phyloP scores from a whole-genome alignment of 2,113 vertebrate genomes.

The Gymnocephalus cernua region DNA sequence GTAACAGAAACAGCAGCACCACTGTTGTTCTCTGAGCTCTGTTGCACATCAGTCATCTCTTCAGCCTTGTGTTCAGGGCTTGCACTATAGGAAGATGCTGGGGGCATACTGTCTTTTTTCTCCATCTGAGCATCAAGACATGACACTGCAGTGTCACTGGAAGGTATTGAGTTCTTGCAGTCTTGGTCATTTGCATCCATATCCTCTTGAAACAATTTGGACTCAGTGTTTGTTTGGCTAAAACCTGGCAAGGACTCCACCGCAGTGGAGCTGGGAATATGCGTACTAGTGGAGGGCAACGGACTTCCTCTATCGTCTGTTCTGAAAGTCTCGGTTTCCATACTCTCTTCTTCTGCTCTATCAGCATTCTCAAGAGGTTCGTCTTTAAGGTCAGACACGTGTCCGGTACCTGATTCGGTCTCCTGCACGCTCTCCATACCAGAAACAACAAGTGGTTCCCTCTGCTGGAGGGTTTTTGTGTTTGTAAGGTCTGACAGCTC shows the following conservation, averaged over 20 bases:
- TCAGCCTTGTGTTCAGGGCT: conserved; percentile 69
- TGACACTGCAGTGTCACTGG: conserved; percentile 70
- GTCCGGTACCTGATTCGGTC: conserved; percentile 5
- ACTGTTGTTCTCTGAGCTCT: conserved; percentile 41
- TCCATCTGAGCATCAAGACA: conserved; percentile 69
- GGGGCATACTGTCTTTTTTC: conserved; percentile 59
- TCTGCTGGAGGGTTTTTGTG: conserved; percentile 51
- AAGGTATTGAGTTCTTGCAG: conserved; percentile 69
- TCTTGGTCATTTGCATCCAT: conserved; percentile 68
- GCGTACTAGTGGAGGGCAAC: conserved; percentile 54
- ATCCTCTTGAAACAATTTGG: conserved; percentile 59
- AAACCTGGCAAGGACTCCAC: conserved; percentile 56
- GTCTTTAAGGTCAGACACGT: conserved; percentile 56
- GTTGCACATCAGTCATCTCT: conserved; percentile 49
- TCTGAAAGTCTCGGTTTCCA: conserved; percentile 47
- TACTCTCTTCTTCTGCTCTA: conserved; percentile 45
- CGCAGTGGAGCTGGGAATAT: conserved; percentile 48
- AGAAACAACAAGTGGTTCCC: conserved; percentile 28
- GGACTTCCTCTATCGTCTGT: conserved; percentile 62
- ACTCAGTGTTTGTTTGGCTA: conserved; percentile 34
- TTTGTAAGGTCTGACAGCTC: conserved; percentile 38
- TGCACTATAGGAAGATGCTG: background rate
- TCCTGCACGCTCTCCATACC: conserved; percentile 50
- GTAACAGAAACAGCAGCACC: conserved; percentile 39
- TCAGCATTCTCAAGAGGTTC: conserved; percentile 42